Evolutionary conservation across 2,113 vertebrate species (phyloP), one percentile per base, ranked within the genome.

Genomic region (Ctenomys sociabilis): DNA sequence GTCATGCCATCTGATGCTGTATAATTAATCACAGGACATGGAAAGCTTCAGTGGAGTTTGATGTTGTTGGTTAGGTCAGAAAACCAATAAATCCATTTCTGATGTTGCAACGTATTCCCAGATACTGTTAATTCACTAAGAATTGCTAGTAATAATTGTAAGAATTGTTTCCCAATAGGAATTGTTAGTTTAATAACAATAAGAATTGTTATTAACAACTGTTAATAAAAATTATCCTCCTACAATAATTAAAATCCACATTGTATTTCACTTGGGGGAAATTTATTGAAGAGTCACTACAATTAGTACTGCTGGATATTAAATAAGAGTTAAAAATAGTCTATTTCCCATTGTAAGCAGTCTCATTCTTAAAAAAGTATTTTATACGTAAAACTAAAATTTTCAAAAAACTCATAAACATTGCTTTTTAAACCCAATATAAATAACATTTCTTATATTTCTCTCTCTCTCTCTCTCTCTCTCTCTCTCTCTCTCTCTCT

Each of bases 71-170:
- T 61, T 94, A 83, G n/a, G 40, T 95, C 63, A 94, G 35, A 19
- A 95, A 80, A 84, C 7, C 22, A 80, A n/a, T 89, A 91, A 92
- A 80, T 78, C 59, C 21, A 89, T 87, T 78, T 68, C 28, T 88
- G 6, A 52, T 95, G 22, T 91, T 82, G 21, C 88, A 88, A 35
- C 75, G 21, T 17, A 32, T 64, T 91, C 19, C 19, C 24, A 93
- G 13, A 82, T 82, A 83, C 52, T 43, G 9, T 88, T 83, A 64
- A 28, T 68, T 83, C 88, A 66, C 75, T 37, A 82, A 35, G 17
- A 54, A 52, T 54, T 35, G 16, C 17, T 35, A 35, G 30, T 35
- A 80, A 54, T 22, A 52, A 54, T 54, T 80, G 54, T 9, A 52
- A 52, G 49, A 54, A 54, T 80, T 80, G 8, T 80, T 35, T 78